Base-by-base conservation (phyloP, 2,888 invertebrate genomes). In the Athalia rosae region DNA sequence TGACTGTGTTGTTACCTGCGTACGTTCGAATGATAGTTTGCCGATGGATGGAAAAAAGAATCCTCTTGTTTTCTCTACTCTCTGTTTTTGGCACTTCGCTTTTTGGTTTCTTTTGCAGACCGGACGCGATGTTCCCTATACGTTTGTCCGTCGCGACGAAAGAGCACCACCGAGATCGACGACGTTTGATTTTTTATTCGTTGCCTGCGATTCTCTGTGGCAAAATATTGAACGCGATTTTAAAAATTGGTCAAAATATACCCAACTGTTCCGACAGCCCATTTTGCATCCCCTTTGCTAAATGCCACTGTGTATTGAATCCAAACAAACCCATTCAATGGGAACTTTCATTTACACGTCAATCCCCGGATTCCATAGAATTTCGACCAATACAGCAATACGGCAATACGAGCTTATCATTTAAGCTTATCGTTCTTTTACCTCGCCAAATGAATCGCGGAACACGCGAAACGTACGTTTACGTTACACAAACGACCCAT, bases 221-320 rank as follows among this genome's bases (percentile, higher is more conserved):
- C 9, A 48, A 8, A 15, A 50, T 11, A n/a, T 67, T 48, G 13
- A 48, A 9, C 7, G 63, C 41, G 41, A 67, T 67, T 67, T 41
- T 50, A 50, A 67, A 67, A 67, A 53, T 56, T 47, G 74, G 74
- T 61, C 74, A 74, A 74, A 61, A 74, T 15, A 61, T 74, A 45
- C 41, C 61, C 74, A 8, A 15, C 74, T 28, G 62, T 74, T 74
- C 83, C 87, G 88, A 87, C 87, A 87, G 87, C 84, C 86, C 85
- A 85, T 86, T 87, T 84, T 82, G 78, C 78, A 80, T 82, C 85
- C 82, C 82, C 83, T 81, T 82, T 82, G 83, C 83, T 85, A 83
- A 85, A 85, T 85, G 85, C 85, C 86, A 84, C 83, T 82, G 84
- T 82, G 84, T 83, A 84, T 86, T 85, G 84, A 86, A 86, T 86